Evolutionary conservation across 1,140 invertebrate species (phyloP), one percentile per base, ranked within the genome.

Genomic region (Pectinophora gossypiella): DNA sequence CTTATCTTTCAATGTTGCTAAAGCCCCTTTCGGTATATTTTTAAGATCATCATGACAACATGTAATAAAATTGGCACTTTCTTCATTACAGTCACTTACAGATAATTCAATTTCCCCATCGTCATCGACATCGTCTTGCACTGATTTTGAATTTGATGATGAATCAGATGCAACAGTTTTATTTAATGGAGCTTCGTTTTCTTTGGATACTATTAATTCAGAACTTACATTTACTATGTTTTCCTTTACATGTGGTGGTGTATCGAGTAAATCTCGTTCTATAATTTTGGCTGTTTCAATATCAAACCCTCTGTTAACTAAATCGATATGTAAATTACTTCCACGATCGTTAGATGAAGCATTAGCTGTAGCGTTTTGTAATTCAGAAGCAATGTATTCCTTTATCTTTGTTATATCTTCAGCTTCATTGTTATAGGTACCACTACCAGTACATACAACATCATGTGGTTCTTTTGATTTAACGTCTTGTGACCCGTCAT

Each of bases 281-380:
- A 87, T 84, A 27, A 64, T 87, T 72, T 75, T 85, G 7, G 83
- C 83, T 2, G 81, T 85, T 59, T 76, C 78, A 12, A 68, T 45
- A 63, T 87, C 84, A 68, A 85, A 87, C 23, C 80, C 81, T 58
- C 80, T 59, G 61, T 76, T 79, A 3, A 82, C 62, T 63, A 86
- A 72, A 73, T 85, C 75, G 38, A 52, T 59, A 19, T 82, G 80
- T 16, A 82, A 74, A 23, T 68, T 55, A 21, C 23, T 32, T 9
- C 27, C 47, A 9, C 64, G 54, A 27, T 59, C 57, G 7, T 10
- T 49, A 36, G 13, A 51, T 50, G n/a, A 15, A 1, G 20, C 10
- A 23, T 4, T 10, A 23, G 22, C 27, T 12, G 9, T 32, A 7
- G 27, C 27, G 6, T 7, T 32, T 32, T 9, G 9, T 32, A 32